Evolutionary conservation across 2,113 vertebrate genomes (phyloP).

Genomic region (Leptocoma aspasia): DNA sequence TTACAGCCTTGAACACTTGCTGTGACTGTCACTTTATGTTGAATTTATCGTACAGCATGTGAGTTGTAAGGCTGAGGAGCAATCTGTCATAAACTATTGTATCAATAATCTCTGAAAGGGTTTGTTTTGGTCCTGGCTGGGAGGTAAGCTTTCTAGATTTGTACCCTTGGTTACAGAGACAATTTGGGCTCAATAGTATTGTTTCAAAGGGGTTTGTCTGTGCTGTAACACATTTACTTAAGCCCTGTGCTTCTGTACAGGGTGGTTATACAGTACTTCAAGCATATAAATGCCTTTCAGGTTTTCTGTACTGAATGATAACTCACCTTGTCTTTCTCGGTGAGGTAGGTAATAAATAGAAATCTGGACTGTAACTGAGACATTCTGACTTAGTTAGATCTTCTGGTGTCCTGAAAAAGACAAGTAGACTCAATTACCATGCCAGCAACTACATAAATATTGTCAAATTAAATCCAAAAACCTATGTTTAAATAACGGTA

Average conservation of each 20-base stretch:
- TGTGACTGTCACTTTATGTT: constrained; percentile 67
- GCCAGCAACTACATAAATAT: constrained; percentile 72
- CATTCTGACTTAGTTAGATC: constrained; percentile 88
- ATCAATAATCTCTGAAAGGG: constrained; percentile 34
- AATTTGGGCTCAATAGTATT: background rate
- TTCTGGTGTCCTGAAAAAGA: constrained; percentile 85
- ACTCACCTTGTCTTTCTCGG: constrained; percentile 85
- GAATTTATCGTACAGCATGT: constrained; percentile 61
- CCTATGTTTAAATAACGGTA: constrained; percentile 30
- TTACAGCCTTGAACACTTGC: constrained; percentile 60
- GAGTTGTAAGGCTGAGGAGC: constrained; percentile 52
- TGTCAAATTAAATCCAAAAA: constrained; percentile 75
- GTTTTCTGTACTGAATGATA: constrained; percentile 80
- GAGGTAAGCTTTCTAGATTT: constrained; percentile 9
- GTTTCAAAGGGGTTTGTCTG: background rate
- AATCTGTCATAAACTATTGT: constrained; percentile 62
- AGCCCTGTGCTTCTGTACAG: background rate
- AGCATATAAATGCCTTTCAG: constrained; percentile 69
- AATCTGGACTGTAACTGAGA: constrained; percentile 66
- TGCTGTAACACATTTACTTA: constrained; percentile 4
- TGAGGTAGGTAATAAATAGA: constrained; percentile 87
- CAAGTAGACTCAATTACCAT: constrained; percentile 86
- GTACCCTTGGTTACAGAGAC: background rate
- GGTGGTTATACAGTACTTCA: constrained; percentile 42
- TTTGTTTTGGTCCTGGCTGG: constrained; percentile 2